Conservation (phyloP, 2,113 vertebrate species). For the Recurvirostra avosetta region DNA sequence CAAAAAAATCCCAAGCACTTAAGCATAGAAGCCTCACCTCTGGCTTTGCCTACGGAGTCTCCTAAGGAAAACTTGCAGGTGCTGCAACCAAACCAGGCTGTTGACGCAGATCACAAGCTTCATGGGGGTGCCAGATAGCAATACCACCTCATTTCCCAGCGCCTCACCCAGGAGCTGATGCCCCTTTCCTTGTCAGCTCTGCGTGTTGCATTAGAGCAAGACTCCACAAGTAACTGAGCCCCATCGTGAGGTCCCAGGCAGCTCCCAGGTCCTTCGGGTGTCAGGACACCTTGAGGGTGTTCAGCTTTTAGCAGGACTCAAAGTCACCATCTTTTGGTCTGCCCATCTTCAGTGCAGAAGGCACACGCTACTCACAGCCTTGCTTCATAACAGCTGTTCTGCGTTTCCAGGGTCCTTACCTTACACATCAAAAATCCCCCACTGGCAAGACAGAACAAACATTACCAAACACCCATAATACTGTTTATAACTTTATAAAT, state of each 20-base stretch:
- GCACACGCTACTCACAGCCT: background rate
- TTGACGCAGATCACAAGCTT: background rate
- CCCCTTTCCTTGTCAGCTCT: background rate
- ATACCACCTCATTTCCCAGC: background rate
- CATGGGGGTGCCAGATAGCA: background rate
- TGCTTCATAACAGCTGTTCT: rapidly evolving
- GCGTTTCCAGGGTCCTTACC: background rate
- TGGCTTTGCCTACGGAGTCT: background rate
- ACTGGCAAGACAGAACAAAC: background rate
- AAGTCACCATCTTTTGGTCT: background rate
- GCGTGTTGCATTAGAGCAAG: background rate
- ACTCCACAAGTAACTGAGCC: background rate
- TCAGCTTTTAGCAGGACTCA: background rate
- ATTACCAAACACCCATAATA: background rate
- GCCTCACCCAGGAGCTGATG: background rate
- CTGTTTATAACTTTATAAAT: background rate
- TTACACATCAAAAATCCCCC: background rate
- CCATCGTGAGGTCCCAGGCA: background rate
- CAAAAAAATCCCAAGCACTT: background rate
- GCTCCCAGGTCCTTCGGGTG: background rate
- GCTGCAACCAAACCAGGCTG: background rate
- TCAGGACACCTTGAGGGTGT: background rate
- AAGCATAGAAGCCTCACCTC: background rate
- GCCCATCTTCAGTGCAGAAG: background rate
- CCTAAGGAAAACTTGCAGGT: background rate